A percentile compares a stretch with the other conserved stretches of the same genome.
phyloP scores from a whole-genome alignment of 2,888 invertebrate species.

The Julus scandinavius region DNA sequence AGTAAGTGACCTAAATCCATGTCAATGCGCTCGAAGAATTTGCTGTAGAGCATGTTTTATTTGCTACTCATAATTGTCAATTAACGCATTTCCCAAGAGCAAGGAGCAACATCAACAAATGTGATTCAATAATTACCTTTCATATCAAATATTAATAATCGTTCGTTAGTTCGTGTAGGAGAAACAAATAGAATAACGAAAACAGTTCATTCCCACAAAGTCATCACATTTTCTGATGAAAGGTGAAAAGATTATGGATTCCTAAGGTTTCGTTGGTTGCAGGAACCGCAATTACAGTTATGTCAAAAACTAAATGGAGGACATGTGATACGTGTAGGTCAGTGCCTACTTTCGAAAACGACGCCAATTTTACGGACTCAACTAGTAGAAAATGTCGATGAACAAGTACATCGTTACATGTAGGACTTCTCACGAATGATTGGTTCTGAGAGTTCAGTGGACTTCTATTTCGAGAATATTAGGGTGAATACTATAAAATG shows the following conservation, averaged over 20 bases:
- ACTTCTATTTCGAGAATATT: neutral
- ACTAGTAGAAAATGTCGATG: neutral
- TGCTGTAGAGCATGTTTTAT: neutral
- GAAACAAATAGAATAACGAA: neutral
- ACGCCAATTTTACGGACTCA: neutral
- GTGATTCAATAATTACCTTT: conserved; percentile 35
- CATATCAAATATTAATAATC: neutral
- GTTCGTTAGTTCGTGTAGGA: neutral
- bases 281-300: neutral
- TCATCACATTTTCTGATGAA: neutral
- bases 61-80: neutral
- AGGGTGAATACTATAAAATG: neutral
- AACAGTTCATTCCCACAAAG: conserved; percentile 10
- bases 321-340: neutral
- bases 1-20: neutral
- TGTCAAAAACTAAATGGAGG: neutral
- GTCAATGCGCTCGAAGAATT: neutral
- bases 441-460: conserved; percentile 5
- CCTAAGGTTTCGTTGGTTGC: neutral
- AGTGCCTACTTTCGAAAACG: neutral
- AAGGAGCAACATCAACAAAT: neutral
- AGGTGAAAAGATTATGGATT: conserved; percentile 17
- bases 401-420: no score
- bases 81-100: neutral
- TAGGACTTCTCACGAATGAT: neutral